These are phyloP conservation scores for Astropecten irregularis DNA, from an alignment of 53 echinoderm and acorn worm genomes.

Conservation along the genomic window DNA sequence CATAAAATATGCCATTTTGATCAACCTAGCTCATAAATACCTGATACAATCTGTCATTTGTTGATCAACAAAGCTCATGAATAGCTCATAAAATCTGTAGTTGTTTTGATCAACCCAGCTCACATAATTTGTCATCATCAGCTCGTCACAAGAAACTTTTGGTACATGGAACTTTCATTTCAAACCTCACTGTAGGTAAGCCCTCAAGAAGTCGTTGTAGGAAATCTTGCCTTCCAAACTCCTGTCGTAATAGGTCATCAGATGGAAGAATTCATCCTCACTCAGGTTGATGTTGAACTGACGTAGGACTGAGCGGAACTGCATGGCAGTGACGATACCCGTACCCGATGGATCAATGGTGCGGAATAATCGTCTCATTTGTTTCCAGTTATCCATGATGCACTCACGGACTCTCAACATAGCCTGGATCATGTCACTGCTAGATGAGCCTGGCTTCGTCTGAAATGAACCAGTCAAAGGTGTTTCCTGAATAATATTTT, in stretches of 20 bases:
- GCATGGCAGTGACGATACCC: conserved; percentile 74
- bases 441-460: conserved; percentile 76
- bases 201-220: conserved; percentile 95
- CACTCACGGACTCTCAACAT: conserved; percentile 88
- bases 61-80: too few species aligned
- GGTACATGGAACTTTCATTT: too few species aligned
- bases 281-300: conserved; percentile 93
- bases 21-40: too few species aligned
- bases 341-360: conserved; percentile 72
- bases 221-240: conserved; percentile 80
- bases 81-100: too few species aligned
- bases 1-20: too few species aligned
- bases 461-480: conserved; percentile 20
- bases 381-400: conserved; percentile 86
- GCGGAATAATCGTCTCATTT: conserved; percentile 86
- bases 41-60: too few species aligned
- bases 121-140: too few species aligned
- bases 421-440: conserved; percentile 78
- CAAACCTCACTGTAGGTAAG: conserved; percentile 85
- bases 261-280: conserved; percentile 96
- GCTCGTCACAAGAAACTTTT: too few species aligned
- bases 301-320: conserved; percentile 87
- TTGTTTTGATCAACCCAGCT: too few species aligned
- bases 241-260: conserved; percentile 97
- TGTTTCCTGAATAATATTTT: not conserved